Percentiles rank a stretch among this genome's conserved stretches.
Conservation (phyloP, 2,888 invertebrate genomes). For the Apoderus coryli region DNA sequence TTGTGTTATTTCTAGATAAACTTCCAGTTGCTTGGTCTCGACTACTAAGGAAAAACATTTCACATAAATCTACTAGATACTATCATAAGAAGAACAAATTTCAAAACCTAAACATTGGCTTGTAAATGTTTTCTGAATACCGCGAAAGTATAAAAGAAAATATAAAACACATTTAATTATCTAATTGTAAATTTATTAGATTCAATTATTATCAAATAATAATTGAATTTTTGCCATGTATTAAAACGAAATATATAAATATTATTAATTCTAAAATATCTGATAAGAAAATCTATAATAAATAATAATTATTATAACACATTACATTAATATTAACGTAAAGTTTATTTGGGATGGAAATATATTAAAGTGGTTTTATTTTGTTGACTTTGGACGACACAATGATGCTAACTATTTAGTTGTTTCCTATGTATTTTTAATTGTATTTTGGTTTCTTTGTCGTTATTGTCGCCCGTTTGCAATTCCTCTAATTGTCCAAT, state of each 20-base stretch:
- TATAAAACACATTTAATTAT: conserved; percentile 17
- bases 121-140: conserved; percentile 21
- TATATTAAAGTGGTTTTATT: no score
- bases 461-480: conserved; percentile 26
- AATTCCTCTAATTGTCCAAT: conserved; percentile 23
- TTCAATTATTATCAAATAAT: conserved; percentile 29
- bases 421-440: no score
- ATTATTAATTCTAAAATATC: conserved; percentile 18
- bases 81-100: no score
- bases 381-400: conserved; percentile 23
- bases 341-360: conserved; percentile 23
- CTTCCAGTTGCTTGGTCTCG: no score
- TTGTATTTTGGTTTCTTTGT: conserved; percentile 21
- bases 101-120: no score
- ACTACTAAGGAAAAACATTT: no score
- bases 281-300: conserved; percentile 28
- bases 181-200: conserved; percentile 22
- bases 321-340: conserved; percentile 24
- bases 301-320: no score
- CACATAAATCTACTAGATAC: no score
- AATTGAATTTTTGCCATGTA: conserved; percentile 25
- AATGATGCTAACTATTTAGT: no score
- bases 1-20: no score
- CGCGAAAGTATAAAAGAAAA: conserved; percentile 16
- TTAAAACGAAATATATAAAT: conserved; percentile 18